Percentiles rank a stretch among this genome's conserved stretches.
phyloP scores from a whole-genome alignment of 2,113 vertebrate species.

The Engraulis encrasicolus region DNA sequence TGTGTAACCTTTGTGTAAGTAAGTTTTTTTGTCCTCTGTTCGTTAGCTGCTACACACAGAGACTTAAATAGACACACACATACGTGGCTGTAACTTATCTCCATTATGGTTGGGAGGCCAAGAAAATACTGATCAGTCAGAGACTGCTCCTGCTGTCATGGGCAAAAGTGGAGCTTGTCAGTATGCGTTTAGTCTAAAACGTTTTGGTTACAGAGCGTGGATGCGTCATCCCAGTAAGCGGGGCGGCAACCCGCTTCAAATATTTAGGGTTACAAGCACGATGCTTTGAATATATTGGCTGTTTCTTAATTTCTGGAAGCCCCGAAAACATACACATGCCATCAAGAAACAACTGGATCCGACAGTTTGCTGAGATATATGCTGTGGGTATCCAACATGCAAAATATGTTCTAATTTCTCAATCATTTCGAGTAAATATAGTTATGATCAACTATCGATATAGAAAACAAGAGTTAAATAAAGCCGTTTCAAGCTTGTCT shows the following conservation, averaged over 20 bases:
- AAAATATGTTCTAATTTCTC: conserved; percentile 20
- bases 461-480: not conserved
- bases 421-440: conserved; percentile 4
- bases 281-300: conserved; percentile 14
- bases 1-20: not conserved
- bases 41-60: not conserved
- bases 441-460: not conserved
- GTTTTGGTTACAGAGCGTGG: conserved; percentile 8
- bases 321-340: conserved; percentile 14
- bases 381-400: conserved; percentile 19
- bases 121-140: conserved; percentile 13
- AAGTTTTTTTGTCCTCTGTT: not conserved
- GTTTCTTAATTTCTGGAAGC: conserved; percentile 14
- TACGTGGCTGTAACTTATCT: not conserved
- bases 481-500: conserved; percentile 6
- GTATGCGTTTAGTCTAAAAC: not conserved
- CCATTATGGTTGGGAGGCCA: not conserved
- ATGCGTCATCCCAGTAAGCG: not conserved
- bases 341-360: conserved; percentile 14
- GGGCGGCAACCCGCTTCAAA: not conserved
- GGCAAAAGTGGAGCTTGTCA: not conserved
- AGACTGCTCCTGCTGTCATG: not conserved
- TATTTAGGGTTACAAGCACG: conserved; percentile 3
- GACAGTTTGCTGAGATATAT: conserved; percentile 10
- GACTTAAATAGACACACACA: not conserved